Conservation (phyloP, 2,888 invertebrate species). For the Nasonia oneida region DNA sequence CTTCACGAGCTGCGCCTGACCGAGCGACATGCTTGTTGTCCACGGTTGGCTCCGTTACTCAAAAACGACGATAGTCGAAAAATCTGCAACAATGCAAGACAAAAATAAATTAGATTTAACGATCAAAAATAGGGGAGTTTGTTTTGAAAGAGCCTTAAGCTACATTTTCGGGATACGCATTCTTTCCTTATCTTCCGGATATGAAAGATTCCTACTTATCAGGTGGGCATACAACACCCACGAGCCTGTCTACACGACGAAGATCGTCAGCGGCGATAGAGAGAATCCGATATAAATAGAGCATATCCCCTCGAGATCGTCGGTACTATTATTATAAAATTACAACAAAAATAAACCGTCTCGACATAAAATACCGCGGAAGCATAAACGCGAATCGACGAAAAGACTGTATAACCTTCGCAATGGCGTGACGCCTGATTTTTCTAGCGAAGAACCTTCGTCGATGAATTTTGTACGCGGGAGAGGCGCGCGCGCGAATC, state of each 20-base stretch:
- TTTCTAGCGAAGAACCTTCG: constrained; percentile 29
- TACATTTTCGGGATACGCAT: neutral
- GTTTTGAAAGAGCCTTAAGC: too few relatives aligned
- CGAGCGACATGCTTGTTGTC: constrained; percentile 88
- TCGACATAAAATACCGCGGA: too few relatives aligned
- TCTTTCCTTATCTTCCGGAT: too few relatives aligned
- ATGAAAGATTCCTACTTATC: neutral
- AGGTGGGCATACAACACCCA: neutral
- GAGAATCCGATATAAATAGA: neutral
- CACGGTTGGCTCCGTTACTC: constrained; percentile 84
- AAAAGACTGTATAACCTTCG: neutral
- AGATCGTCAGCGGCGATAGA: neutral
- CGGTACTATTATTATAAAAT: too few relatives aligned
- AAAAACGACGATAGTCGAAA: constrained; percentile 70
- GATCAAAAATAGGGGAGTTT: too few relatives aligned
- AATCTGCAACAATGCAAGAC: constrained; percentile 46
- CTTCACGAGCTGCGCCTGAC: constrained; percentile 86
- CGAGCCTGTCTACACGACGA: neutral
- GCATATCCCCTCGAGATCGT: neutral
- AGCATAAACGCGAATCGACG: neutral
- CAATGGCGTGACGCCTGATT: constrained; percentile 1
- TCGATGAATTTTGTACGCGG: neutral
- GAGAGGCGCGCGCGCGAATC: neutral
- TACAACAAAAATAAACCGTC: too few relatives aligned
- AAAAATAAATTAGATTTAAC: neutral